Base-by-base conservation (phyloP, 2,888 invertebrate species). In the Melanostoma scalare region DNA sequence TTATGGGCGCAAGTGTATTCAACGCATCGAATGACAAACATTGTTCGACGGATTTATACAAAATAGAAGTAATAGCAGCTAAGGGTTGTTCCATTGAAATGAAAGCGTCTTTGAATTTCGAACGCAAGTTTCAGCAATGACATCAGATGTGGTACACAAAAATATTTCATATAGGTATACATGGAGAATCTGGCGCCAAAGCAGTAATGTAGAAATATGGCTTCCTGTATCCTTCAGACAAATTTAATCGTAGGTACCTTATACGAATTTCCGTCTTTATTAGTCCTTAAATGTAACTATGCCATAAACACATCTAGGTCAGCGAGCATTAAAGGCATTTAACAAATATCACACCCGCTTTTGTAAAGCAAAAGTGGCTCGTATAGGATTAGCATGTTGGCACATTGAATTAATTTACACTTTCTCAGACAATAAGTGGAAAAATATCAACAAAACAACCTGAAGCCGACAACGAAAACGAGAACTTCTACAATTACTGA, bases 391-490 rank as follows among this genome's bases (percentile, higher is more conserved):
- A 81, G 67, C 76, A 81, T 76, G 81, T 76, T 30, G 50, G 38
- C 50, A 50, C 9, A 61, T 50, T 56, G 72, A 73, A 82, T 82
- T 82, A 82, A 77, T 77, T 82, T 82, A 77, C 58, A 36, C 63
- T 61, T 56, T 46, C 55, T 46, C 81, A 56, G 38, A 56, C 63
- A 33, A 63, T 46, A 38, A 50, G 36, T 46, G 8, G 5, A 46
- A 69, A 76, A 6, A 44, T 33, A 40, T 3, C 3, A 31, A 63
- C 30, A 38, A 75, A 48, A 38, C 2, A 20, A 35, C 46, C 38
- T 30, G 4, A 30, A 48, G 33, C 44, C n/a, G 9, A 44, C 20
- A 65, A 4, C 44, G 36, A 67, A 56, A 71, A 53, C 36, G 44
- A 72, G 36, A 76, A 81, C 44, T 72, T 61, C 61, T 60, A 58